These are phyloP conservation scores for Salarias fasciatus DNA, from an alignment of 2,797 vertebrate species.

Conservation along the genomic window DNA sequence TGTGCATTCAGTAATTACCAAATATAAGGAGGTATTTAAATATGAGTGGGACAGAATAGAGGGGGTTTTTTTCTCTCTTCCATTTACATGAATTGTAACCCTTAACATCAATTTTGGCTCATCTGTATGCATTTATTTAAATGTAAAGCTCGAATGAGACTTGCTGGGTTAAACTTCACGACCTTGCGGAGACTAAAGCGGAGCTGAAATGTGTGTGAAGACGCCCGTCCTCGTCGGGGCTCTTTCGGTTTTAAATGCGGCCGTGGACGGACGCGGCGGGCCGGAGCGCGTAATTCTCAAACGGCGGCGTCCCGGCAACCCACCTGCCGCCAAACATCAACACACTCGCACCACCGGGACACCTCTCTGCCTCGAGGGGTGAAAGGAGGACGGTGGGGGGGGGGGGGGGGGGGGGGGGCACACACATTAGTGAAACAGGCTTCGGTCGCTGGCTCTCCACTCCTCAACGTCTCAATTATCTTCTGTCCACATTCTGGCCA, in stretches of 20 bases:
- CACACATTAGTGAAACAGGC: slow-evolving; percentile 32
- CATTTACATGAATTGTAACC: slow-evolving; percentile 33
- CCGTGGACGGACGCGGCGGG: slow-evolving; percentile 9
- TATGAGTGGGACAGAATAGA: slow-evolving; percentile 2
- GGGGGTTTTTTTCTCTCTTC: slow-evolving; percentile 30
- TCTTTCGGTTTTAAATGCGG: slow-evolving; percentile 14
- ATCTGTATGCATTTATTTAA: slow-evolving; percentile 65
- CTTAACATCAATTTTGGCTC: slow-evolving; percentile 26
- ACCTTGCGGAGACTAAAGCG: slow-evolving; percentile 26
- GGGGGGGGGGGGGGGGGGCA: slow-evolving; percentile 47
- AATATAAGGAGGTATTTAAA: slow-evolving; percentile 38
- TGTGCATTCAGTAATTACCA: slow-evolving; percentile 42
- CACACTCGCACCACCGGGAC: slow-evolving; percentile 9
- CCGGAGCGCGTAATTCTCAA: slow-evolving; percentile 6
- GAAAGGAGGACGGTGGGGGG: slow-evolving; percentile 45
- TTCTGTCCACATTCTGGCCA: slow-evolving; percentile 41
- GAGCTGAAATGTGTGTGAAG: background rate
- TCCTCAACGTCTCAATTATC: slow-evolving; percentile 63
- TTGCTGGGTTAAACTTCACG: slow-evolving; percentile 37
- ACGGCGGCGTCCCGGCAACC: background rate
- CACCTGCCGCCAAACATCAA: slow-evolving; percentile 16
- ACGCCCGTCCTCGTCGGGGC: background rate
- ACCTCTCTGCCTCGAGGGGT: slow-evolving; percentile 20
- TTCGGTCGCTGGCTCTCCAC: slow-evolving; percentile 30
- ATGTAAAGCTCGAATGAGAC: slow-evolving; percentile 45